phyloP scores from a whole-genome alignment of 2,113 vertebrate species.

The Grallaria varia region DNA sequence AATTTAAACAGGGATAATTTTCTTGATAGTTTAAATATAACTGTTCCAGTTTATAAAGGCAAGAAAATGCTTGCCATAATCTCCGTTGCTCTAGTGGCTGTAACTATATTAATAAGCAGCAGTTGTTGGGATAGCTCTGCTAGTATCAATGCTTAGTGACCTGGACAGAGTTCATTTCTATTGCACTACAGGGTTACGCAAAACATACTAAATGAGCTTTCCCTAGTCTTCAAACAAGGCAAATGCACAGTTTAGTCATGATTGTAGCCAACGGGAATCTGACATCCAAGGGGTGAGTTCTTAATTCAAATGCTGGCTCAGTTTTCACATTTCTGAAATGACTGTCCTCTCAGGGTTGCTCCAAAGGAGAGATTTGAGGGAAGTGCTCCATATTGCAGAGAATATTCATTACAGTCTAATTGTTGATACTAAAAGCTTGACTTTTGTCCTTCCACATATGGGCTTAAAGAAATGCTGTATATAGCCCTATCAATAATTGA shows the following conservation, averaged over 20 bases:
- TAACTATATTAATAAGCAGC: not conserved
- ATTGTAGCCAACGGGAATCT: not conserved
- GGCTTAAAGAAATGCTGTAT: not conserved
- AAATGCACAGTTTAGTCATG: not conserved
- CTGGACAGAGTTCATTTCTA: not conserved
- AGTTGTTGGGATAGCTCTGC: accelerated
- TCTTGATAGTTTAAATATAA: not conserved
- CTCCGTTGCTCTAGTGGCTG: not conserved
- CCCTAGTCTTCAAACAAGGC: not conserved
- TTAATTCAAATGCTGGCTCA: not conserved
- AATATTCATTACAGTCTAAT: not conserved
- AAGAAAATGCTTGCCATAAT: not conserved
- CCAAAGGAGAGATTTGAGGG: not conserved
- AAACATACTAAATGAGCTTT: not conserved
- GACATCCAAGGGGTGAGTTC: not conserved
- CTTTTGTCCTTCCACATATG: not conserved
- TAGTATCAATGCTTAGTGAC: not conserved
- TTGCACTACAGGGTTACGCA: not conserved
- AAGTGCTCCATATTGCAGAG: not conserved
- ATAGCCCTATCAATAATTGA: accelerated
- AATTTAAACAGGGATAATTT: not conserved
- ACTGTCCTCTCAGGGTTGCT: not conserved
- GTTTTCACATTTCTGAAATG: not conserved
- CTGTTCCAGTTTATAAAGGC: not conserved
- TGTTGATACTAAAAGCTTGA: not conserved